Percentiles rank a stretch among this genome's conserved stretches.
These are phyloP conservation scores for Oxystoma pomonae DNA, from an alignment of 2,888 invertebrate species.

Conservation along the genomic window DNA sequence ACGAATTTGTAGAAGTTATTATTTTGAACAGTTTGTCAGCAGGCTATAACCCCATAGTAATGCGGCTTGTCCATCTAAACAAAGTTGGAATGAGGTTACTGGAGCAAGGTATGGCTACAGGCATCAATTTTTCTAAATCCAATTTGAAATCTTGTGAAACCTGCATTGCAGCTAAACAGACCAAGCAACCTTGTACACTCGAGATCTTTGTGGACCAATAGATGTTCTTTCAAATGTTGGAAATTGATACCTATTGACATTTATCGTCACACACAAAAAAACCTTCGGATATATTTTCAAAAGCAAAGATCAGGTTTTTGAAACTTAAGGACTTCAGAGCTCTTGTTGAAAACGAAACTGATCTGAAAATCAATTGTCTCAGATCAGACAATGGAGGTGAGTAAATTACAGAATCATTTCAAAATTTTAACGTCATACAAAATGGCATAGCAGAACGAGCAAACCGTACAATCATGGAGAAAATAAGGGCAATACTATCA, in stretches of 20 bases:
- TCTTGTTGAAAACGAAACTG: background rate
- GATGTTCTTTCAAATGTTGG: background rate
- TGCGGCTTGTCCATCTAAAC: background rate
- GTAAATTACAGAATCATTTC: background rate
- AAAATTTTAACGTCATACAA: background rate
- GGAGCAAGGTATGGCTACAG: background rate
- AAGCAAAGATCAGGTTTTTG: background rate
- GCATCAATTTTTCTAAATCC: background rate
- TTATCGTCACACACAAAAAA: background rate
- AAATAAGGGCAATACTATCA: background rate
- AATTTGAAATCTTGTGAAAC: background rate
- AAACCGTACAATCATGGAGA: background rate
- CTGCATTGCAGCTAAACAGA: too few species aligned
- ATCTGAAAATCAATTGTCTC: background rate
- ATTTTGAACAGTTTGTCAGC: background rate
- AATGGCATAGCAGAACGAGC: background rate
- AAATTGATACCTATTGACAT: background rate
- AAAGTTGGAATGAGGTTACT: background rate
- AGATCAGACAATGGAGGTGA: background rate
- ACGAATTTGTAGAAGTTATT: constrained; percentile 2
- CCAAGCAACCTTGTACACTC: too few species aligned
- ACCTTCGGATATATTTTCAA: background rate
- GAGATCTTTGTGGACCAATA: background rate
- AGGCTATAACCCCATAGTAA: constrained; percentile 3
- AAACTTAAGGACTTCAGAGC: background rate